Percentiles rank a stretch among this genome's conserved stretches.
Conservation (phyloP, 2,888 invertebrate genomes). For the Lampropteryx suffumata region DNA sequence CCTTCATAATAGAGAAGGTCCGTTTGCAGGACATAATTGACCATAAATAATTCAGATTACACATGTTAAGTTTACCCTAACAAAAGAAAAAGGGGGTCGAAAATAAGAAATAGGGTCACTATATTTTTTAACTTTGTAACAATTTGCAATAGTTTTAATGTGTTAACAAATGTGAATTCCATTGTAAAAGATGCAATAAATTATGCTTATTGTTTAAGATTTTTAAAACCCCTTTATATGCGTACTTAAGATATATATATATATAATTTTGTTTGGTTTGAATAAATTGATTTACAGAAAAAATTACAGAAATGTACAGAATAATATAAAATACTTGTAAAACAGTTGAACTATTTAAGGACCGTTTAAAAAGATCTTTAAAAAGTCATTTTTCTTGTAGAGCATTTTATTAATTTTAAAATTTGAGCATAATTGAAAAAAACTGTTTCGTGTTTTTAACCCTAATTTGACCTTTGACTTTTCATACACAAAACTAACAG, state of each 20-base stretch:
- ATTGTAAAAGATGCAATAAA: conserved; percentile 20
- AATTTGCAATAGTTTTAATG: conserved; percentile 37
- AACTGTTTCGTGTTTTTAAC: conserved; percentile 30
- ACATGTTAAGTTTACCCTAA: conserved; percentile 67
- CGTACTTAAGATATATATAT: no score
- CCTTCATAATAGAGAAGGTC: conserved; percentile 58
- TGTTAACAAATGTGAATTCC: conserved; percentile 42
- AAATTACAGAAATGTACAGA: no score
- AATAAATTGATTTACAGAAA: no score
- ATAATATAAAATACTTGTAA: no score
- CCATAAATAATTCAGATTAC: conserved; percentile 78
- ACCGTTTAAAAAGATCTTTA: no score
- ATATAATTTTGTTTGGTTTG: no score
- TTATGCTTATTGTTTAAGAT: conserved; percentile 14
- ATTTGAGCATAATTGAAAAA: no score
- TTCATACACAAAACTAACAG: conserved; percentile 47
- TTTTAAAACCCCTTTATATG: conserved; percentile 4
- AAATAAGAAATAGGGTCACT: conserved; percentile 27
- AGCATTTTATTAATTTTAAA: no score
- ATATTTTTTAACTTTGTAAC: conserved; percentile 15
- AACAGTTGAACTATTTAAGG: no score
- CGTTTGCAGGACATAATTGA: conserved; percentile 74
- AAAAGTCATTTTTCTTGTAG: no score
- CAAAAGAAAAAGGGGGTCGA: conserved; percentile 46
- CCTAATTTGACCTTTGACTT: conserved; percentile 60